These are phyloP conservation scores for Pseudochirops cupreus DNA, from an alignment of 2,797 vertebrate genomes.

Conservation along the genomic window DNA sequence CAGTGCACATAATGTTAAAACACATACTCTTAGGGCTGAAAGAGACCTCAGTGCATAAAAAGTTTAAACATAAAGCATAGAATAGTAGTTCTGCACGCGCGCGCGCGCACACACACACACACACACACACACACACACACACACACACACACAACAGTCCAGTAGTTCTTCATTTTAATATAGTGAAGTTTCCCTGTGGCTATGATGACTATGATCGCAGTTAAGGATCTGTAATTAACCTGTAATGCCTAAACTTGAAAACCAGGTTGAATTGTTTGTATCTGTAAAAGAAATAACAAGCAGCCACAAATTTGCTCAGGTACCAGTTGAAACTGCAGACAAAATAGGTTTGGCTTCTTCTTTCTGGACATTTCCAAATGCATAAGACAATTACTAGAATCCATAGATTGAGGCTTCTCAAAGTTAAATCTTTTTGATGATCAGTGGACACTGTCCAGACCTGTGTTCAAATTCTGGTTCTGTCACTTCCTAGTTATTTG, in stretches of 20 bases:
- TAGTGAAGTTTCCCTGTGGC: not conserved
- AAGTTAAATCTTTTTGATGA: not conserved
- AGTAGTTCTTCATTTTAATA: not conserved
- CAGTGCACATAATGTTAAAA: not conserved
- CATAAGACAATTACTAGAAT: not conserved
- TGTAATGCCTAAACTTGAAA: not conserved
- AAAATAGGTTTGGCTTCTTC: not conserved
- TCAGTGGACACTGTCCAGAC: not conserved
- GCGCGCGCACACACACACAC: too few relatives aligned
- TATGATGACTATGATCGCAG: not conserved
- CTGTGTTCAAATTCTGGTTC: not conserved
- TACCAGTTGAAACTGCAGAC: not conserved
- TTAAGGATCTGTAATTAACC: not conserved
- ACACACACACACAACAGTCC: not conserved
- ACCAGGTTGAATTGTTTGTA: not conserved
- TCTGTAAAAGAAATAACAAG: not conserved
- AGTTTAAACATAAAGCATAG: not conserved
- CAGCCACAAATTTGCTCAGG: not conserved
- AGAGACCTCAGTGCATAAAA: not conserved
- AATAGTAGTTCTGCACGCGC: not conserved
- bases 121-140: too few relatives aligned
- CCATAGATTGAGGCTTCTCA: not conserved
- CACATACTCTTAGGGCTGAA: not conserved
- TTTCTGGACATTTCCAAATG: not conserved
- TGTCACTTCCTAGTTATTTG: not conserved